Evolutionary conservation across 1,140 invertebrate species (phyloP).

Genomic region (Solenopsis invicta): DNA sequence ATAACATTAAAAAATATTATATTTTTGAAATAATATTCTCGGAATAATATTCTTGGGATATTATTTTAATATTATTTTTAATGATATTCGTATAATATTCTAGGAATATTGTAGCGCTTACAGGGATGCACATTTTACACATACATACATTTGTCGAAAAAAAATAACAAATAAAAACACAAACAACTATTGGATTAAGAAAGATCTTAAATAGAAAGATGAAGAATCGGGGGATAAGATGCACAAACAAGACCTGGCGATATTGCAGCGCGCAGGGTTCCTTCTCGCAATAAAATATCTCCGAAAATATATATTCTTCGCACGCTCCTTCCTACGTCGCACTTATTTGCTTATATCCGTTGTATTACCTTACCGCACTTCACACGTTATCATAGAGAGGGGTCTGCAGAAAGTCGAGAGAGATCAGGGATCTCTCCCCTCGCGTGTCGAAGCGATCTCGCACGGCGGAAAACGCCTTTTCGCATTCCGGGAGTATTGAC

Average conservation of each 20-base stretch:
- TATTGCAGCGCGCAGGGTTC: background rate
- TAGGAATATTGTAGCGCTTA: too few species aligned
- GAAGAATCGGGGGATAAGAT: background rate
- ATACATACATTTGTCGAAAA: slow-evolving; percentile 17
- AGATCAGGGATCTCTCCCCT: slow-evolving; percentile 25
- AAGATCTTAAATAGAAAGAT: slow-evolving; percentile 13
- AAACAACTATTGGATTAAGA: background rate
- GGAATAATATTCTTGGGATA: too few species aligned
- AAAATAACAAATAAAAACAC: background rate
- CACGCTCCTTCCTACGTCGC: background rate
- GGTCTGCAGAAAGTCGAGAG: slow-evolving; percentile 30
- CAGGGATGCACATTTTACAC: background rate
- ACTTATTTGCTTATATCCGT: slow-evolving; percentile 50
- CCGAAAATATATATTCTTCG: slow-evolving; percentile 53
- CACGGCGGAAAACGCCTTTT: slow-evolving; percentile 47
- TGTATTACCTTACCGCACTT: slow-evolving; percentile 19
- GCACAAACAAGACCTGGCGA: background rate
- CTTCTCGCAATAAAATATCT: slow-evolving; percentile 26
- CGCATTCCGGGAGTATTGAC: slow-evolving; percentile 54
- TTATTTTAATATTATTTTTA: too few species aligned
- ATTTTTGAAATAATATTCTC: too few species aligned
- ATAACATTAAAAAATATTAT: too few species aligned
- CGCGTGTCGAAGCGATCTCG: slow-evolving; percentile 31
- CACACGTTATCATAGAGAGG: slow-evolving; percentile 39
- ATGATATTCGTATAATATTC: too few species aligned